Conservation (phyloP, 2,113 vertebrate genomes). For the Pyxicephalus adspersus region DNA sequence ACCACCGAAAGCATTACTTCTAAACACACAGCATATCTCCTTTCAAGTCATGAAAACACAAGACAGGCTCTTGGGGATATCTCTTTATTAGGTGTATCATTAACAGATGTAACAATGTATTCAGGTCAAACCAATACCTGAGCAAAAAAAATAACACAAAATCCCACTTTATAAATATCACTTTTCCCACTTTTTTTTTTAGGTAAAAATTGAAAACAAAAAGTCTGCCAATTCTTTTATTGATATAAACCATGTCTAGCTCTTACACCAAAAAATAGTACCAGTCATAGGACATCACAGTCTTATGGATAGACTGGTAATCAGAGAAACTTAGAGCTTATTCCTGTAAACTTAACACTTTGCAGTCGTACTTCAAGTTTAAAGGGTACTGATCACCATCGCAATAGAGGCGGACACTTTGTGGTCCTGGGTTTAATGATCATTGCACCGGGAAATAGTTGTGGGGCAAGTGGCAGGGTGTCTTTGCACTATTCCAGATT, state of each 20-base stretch:
- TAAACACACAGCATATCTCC: no score
- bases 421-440: background rate
- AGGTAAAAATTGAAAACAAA: background rate
- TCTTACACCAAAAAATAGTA: background rate
- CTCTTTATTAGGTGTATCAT: conserved; percentile 31
- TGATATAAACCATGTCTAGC: background rate
- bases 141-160: conserved; percentile 3
- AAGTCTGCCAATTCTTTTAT: background rate
- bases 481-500: background rate
- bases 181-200: background rate
- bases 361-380: background rate
- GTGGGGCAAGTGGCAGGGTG: background rate
- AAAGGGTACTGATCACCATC: background rate
- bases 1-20: no score
- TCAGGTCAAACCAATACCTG: conserved; percentile 16
- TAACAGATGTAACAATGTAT: conserved; percentile 39
- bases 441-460: no score
- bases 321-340: background rate
- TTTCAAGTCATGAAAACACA: no score
- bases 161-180: background rate
- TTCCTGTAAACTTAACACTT: conserved; percentile 34
- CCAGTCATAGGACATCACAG: background rate
- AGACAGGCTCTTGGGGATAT: background rate
- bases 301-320: background rate
- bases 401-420: background rate